Percentiles rank a stretch among this genome's conserved stretches.
phyloP scores from a whole-genome alignment of 2,888 invertebrate genomes.

The Pheosia gnoma region DNA sequence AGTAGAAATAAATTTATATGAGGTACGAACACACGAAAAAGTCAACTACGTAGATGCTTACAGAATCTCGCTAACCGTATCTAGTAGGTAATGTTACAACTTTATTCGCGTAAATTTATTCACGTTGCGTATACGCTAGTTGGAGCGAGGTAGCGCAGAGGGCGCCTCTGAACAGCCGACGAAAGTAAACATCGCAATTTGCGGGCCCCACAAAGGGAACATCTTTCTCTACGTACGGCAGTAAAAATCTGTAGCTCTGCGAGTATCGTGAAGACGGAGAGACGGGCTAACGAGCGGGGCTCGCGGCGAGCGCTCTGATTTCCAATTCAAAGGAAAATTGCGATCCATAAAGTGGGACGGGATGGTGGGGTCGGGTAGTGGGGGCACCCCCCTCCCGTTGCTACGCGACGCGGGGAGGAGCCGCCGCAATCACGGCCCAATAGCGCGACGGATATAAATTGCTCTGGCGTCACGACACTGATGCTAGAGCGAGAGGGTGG shows the following conservation, averaged over 20 bases:
- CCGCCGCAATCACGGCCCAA: conserved; percentile 84
- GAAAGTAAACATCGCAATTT: conserved; percentile 65
- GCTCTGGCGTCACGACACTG: conserved; percentile 79
- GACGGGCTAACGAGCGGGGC: conserved; percentile 74
- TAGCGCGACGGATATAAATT: conserved; percentile 85
- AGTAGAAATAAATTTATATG: too few relatives aligned
- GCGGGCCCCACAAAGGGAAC: conserved; percentile 60
- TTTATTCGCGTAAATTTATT: conserved; percentile 34
- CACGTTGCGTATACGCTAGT: conserved; percentile 36
- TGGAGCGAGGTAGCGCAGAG: conserved; percentile 39
- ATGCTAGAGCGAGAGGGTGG: conserved; percentile 62
- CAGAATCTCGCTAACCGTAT: not conserved
- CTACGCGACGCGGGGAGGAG: conserved; percentile 87
- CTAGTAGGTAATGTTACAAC: not conserved
- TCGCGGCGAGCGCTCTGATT: conserved; percentile 81
- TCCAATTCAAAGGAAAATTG: conserved; percentile 85
- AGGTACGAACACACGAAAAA: too few relatives aligned
- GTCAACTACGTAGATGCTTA: not conserved
- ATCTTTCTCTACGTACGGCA: conserved; percentile 65
- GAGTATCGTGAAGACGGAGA: conserved; percentile 77
- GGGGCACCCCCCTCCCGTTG: conserved; percentile 78
- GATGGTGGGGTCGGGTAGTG: conserved; percentile 51
- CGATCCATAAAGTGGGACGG: conserved; percentile 79
- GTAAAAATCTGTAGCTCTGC: conserved; percentile 77
- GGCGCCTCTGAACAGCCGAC: conserved; percentile 26